phyloP scores from a whole-genome alignment of 2,113 vertebrate species.

The Bolborhynchus lineola region DNA sequence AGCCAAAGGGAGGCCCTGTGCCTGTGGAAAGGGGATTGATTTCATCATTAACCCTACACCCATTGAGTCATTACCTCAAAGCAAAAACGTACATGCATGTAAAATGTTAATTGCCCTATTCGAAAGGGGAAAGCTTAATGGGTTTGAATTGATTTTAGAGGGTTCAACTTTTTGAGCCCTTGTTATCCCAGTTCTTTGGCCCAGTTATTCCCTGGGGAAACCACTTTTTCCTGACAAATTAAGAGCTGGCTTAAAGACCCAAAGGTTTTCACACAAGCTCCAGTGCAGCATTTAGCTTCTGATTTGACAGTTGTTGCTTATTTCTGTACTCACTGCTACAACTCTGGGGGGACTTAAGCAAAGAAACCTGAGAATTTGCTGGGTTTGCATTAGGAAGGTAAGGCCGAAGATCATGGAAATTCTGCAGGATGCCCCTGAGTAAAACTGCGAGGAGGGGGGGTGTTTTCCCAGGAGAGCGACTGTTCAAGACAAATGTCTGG shows the following conservation, averaged over 20 bases:
- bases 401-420: background rate
- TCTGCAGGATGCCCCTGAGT: background rate
- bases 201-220: background rate
- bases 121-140: background rate
- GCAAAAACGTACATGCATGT: background rate
- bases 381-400: background rate
- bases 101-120: background rate
- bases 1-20: background rate
- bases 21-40: background rate
- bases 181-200: background rate
- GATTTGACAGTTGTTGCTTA: background rate
- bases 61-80: background rate
- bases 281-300: background rate
- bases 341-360: background rate
- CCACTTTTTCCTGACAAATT: background rate
- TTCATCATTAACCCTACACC: background rate
- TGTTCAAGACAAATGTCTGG: background rate
- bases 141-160: background rate
- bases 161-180: background rate
- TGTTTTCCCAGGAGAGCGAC: background rate
- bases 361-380: background rate
- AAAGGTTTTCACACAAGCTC: background rate
- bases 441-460: background rate
- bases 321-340: background rate
- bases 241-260: background rate